Conservation (phyloP, 2,888 invertebrate species). For the Dysmachus trigonus region DNA sequence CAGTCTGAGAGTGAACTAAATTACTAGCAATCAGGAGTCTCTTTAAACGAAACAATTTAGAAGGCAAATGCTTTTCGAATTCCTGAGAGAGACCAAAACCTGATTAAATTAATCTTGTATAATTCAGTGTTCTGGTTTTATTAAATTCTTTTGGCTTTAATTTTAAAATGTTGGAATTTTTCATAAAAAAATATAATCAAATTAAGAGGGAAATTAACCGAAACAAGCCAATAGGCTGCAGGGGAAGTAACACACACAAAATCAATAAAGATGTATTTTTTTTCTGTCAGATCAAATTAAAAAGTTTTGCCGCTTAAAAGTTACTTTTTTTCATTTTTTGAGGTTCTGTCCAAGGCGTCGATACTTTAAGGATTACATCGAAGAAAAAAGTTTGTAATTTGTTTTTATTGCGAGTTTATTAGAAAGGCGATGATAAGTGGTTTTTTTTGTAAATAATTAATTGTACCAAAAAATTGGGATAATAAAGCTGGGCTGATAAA, state of each 20-base stretch:
- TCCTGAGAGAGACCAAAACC: neutral
- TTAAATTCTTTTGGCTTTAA: neutral
- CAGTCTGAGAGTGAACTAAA: neutral
- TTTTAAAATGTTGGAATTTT: neutral
- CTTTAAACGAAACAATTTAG: neutral
- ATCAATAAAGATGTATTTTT: neutral
- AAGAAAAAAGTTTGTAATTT: neutral
- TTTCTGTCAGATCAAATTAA: neutral
- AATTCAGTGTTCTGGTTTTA: neutral
- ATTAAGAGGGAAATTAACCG: neutral
- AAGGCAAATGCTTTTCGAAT: neutral
- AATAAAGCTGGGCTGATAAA: no score
- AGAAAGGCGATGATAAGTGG: neutral
- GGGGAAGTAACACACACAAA: neutral
- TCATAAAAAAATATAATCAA: neutral
- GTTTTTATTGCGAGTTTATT: neutral
- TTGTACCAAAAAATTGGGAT: neutral
- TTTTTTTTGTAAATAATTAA: neutral
- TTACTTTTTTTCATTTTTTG: neutral
- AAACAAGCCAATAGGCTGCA: neutral
- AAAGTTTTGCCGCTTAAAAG: neutral
- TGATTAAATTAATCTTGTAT: neutral
- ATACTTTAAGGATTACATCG: neutral
- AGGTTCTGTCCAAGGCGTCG: neutral
- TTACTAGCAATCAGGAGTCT: neutral